Evolutionary conservation across 2,888 invertebrate genomes (phyloP).

Genomic region (Chymomyza caudatula): DNA sequence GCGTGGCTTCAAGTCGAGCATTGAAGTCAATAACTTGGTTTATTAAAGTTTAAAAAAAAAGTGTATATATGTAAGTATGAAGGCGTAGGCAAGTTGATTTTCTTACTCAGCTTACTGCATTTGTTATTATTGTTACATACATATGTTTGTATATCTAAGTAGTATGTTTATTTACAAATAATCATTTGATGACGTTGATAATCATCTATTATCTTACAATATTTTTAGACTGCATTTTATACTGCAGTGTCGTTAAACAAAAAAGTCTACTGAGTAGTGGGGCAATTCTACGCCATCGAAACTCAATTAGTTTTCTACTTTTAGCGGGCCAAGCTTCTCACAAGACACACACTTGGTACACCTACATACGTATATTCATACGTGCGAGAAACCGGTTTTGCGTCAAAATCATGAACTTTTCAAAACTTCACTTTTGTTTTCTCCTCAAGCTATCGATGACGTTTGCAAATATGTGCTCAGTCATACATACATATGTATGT

Average conservation of each 20-base stretch:
- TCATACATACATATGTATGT: slow-evolving; percentile 39
- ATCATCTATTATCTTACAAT: too few species aligned
- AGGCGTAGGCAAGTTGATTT: too few species aligned
- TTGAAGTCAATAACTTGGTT: not conserved
- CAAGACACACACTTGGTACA: not conserved
- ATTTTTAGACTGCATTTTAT: too few species aligned
- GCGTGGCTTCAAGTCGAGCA: not conserved
- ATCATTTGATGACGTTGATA: too few species aligned
- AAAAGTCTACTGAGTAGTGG: not conserved
- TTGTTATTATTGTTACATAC: too few species aligned
- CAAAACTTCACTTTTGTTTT: slow-evolving; percentile 61
- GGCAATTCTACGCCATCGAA: not conserved
- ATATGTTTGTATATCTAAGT: not conserved
- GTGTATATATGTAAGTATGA: not conserved
- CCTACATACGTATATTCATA: not conserved
- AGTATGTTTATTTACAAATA: not conserved
- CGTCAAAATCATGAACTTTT: slow-evolving; percentile 20
- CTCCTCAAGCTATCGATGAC: slow-evolving; percentile 38
- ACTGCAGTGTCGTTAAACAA: not conserved
- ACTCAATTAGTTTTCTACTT: not conserved
- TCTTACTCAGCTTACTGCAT: too few species aligned
- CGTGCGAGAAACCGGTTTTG: slow-evolving; percentile 45
- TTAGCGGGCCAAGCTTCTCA: not conserved
- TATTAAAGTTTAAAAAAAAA: not conserved
- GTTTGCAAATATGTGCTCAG: slow-evolving; percentile 24